Evolutionary conservation across 1,140 invertebrate genomes (phyloP), one percentile per base, ranked within the genome.

Genomic region (Mizuhopecten yessoensis): DNA sequence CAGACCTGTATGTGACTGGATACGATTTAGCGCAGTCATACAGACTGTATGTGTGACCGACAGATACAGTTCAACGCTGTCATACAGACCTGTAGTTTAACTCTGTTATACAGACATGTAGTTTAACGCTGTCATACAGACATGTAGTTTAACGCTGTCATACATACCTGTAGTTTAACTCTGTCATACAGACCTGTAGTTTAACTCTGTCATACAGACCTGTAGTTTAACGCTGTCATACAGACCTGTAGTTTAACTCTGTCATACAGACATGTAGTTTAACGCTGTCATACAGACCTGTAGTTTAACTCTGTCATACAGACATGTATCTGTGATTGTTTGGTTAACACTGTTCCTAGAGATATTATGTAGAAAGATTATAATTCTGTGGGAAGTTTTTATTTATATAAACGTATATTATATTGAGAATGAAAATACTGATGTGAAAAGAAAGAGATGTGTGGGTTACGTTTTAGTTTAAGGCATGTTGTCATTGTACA

Each of bases 331-430:
- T 17, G 42, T 17, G 42, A 45, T 9, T 9, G 42, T 45, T 13
- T 45, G n/a, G 29, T n/a, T 75, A n/a, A 75, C n/a, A 75, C 11
- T 75, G 57, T 75, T 75, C 57, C 57, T 75, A 75, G 57, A 75
- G 57, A 75, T 75, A 75, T 75, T 75, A n/a, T n/a, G 57, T 75
- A 29, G n/a, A n/a, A 29, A 49, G 45, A 49, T 17, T 5, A 39
- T 39, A 7, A 17, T 45, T 45, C 42, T 29, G 57, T 75, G 23
- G 57, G 23, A 75, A 29, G 57, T 75, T 29, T 39, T 75, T 75
- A 75, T 75, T 75, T 75, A 75, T 75, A 75, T 75, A 75, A 13
- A 10, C 15, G 20, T 20, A 13, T n/a, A n/a, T n/a, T 13, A 39
- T 75, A 75, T 29, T 75, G 23, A 75, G 57, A 29, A 75, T n/a